phyloP scores from a whole-genome alignment of 2,113 vertebrate species.

The Vulpes ferrilata region DNA sequence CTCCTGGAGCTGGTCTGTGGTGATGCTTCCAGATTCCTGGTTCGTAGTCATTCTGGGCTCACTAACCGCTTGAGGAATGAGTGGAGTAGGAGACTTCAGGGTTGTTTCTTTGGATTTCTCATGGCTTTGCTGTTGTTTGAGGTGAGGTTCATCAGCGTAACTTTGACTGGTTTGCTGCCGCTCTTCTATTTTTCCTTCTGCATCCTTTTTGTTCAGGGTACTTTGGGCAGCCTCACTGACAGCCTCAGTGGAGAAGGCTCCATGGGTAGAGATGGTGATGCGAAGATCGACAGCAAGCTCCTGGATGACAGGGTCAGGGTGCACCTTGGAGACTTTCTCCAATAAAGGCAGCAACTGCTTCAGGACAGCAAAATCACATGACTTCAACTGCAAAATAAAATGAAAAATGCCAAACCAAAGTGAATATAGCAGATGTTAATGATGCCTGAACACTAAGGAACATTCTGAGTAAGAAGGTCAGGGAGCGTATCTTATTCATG shows the following conservation, averaged over 20 bases:
- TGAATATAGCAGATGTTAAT: conserved; percentile 6
- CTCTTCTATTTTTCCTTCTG: not conserved
- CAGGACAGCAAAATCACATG: conserved; percentile 90
- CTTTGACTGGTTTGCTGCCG: not conserved
- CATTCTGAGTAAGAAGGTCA: not conserved
- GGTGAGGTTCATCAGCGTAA: accelerated
- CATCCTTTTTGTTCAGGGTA: conserved; percentile 64
- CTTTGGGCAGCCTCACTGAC: conserved; percentile 71
- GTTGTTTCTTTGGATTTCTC: not conserved
- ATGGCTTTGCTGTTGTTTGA: accelerated
- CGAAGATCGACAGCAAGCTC: conserved; percentile 93
- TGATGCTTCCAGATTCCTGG: accelerated
- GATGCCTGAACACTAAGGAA: not conserved
- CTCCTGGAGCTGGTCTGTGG: conserved; percentile 76
- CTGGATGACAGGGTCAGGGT: conserved; percentile 91
- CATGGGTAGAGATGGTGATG: conserved; percentile 93
- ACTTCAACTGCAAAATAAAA: conserved; percentile 86
- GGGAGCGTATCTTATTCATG: not conserved
- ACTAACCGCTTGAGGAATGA: accelerated
- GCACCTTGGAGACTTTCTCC: conserved; percentile 89
- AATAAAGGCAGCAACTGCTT: conserved; percentile 89
- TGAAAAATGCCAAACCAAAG: conserved; percentile 4
- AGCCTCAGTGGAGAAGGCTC: conserved; percentile 86
- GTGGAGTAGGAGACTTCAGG: not conserved
- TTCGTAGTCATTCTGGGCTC: not conserved